Conservation (phyloP, 1,140 invertebrate species). For the Drosophila ogumai region DNA sequence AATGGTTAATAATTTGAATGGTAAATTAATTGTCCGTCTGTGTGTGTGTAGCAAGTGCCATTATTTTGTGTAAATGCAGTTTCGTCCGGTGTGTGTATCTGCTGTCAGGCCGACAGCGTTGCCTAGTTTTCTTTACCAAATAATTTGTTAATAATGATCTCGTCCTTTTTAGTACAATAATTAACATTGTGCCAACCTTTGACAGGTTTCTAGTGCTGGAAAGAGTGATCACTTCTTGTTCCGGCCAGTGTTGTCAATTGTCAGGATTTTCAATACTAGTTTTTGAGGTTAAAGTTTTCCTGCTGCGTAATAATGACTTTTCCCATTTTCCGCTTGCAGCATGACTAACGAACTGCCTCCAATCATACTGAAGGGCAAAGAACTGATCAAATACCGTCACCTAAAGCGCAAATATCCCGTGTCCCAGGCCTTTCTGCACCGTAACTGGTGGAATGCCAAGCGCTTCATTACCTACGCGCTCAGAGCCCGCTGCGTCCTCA, state of each 20-base stretch:
- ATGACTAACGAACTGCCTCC: conserved; percentile 61
- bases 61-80: neutral
- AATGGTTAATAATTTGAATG: neutral
- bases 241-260: conserved; percentile 37
- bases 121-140: neutral
- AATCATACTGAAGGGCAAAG: conserved; percentile 53
- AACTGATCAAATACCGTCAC: conserved; percentile 50
- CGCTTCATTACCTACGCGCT: conserved; percentile 70
- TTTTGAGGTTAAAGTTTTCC: conserved; percentile 28
- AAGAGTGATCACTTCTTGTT: conserved; percentile 10
- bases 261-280: conserved; percentile 1
- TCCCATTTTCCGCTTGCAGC: conserved; percentile 24
- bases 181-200: neutral
- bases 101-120: conserved; percentile 7
- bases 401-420: conserved; percentile 72
- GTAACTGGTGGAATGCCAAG: conserved; percentile 69
- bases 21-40: neutral
- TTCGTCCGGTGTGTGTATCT: conserved; percentile 27
- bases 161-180: neutral
- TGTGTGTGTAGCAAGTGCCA: neutral
- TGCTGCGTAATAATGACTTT: neutral
- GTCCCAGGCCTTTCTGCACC: conserved; percentile 50
- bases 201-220: neutral
- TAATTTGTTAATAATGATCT: neutral
- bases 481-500: conserved; percentile 53